Conservation (phyloP, 1,140 invertebrate genomes). For the Sesamia nonagrioides region DNA sequence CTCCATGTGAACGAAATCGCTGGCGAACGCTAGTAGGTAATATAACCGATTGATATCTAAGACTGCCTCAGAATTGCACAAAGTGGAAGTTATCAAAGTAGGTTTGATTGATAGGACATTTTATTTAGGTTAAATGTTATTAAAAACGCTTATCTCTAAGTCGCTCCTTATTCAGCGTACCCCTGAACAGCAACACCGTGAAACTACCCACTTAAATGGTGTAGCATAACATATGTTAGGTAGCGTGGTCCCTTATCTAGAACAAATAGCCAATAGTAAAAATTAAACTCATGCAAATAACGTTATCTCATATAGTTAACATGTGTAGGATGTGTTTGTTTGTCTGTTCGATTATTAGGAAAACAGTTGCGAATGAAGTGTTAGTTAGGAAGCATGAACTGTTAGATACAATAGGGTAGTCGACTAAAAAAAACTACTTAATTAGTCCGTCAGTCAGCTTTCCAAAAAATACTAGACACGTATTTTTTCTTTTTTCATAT, state of each 20-base stretch:
- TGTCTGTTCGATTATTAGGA: conserved; percentile 26
- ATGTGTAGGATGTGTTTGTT: conserved; percentile 39
- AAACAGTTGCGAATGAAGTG: not conserved
- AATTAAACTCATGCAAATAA: conserved; percentile 35
- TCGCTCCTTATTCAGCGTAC: not conserved
- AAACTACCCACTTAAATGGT: conserved; percentile 8
- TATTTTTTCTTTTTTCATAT: too few species aligned
- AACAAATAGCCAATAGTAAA: conserved; percentile 33
- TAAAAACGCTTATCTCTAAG: not conserved
- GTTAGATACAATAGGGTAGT: too few species aligned
- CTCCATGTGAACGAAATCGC: too few species aligned
- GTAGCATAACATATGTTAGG: conserved; percentile 16
- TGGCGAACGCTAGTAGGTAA: too few species aligned
- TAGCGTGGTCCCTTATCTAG: conserved; percentile 2
- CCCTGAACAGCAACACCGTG: not conserved
- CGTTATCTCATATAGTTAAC: conserved; percentile 28
- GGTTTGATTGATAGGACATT: not conserved
- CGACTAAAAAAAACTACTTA: too few species aligned
- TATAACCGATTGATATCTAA: too few species aligned
- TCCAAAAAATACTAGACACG: too few species aligned
- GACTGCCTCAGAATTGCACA: too few species aligned
- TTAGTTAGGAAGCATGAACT: not conserved
- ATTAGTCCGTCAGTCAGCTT: too few species aligned
- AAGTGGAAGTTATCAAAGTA: too few species aligned
- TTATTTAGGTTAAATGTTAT: not conserved